Base-by-base conservation (phyloP, 1,140 invertebrate species). In the Leptinotarsa undecemlineata region DNA sequence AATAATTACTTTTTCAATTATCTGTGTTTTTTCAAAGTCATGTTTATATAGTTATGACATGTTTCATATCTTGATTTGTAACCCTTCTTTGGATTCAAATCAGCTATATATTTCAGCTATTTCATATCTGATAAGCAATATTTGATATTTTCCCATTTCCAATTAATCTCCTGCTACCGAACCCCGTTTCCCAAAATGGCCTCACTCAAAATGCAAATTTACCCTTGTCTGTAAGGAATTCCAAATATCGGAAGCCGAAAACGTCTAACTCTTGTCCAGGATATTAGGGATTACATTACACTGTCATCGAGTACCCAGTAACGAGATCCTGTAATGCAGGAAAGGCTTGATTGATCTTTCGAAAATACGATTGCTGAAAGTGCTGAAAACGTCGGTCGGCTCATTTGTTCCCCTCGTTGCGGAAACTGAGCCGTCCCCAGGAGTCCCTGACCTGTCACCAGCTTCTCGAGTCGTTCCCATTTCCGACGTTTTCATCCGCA, bases 241-340 rank as follows among this genome's bases (percentile, higher is more conserved):
- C 14, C 51, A 57, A 57, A 57, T 19, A 57, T 57, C n/a, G 15
- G 51, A 57, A 19, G 15, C 4, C 8, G 51, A 6, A 19, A 57
- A 19, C 51, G 51, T 19, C 51, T 57, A 57, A 57, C n/a, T 57
- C 51, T 57, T 19, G 51, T 57, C n/a, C 51, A 57, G 51, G 51
- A 57, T 57, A 57, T 57, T 57, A 57, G 51, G n/a, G 51, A 57
- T 57, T 19, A 57, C 51, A 19, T 57, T 57, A 57, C 51, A 57
- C 51, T 19, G n/a, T 57, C 51, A 57, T 57, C 51, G 15, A 17
- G 51, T 57, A 57, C 51, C 51, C 51, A 19, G 51, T 57, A 57
- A 57, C 51, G 51, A 57, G 51, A 57, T 57, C 51, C 51, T 19
- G 51, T 57, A 57, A 57, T 57, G 51, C 51, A 19, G 14, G 51